A percentile compares a stretch with the other conserved stretches of the same genome.
These are phyloP conservation scores for Malaclemys terrapin DNA, from an alignment of 2,113 vertebrate species.

Conservation along the genomic window DNA sequence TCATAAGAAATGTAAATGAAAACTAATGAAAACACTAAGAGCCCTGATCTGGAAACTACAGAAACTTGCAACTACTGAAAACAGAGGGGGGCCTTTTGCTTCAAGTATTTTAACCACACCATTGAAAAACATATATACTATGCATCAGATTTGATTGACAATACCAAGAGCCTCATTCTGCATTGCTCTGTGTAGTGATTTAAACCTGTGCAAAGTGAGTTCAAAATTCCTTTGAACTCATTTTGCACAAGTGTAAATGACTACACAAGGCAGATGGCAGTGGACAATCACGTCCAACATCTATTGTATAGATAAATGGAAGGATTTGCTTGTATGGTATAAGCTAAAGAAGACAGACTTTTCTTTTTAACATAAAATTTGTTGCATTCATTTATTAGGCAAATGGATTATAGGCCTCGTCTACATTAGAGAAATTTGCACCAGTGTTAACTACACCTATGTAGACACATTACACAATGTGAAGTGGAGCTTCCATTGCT, in stretches of 20 bases:
- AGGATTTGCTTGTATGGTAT: fast-evolving
- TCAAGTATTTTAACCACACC: not conserved
- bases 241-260: not conserved
- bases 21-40: not conserved
- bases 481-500: not conserved
- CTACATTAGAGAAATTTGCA: not conserved
- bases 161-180: not conserved
- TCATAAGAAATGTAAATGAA: not conserved
- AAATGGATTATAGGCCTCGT: not conserved
- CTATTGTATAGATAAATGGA: not conserved
- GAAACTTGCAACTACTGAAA: not conserved
- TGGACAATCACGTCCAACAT: not conserved
- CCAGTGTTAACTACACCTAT: not conserved
- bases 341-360: not conserved
- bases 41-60: not conserved
- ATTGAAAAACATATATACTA: fast-evolving
- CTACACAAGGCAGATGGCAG: not conserved
- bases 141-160: not conserved
- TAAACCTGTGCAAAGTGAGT: not conserved
- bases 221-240: not conserved
- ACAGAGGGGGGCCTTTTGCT: fast-evolving
- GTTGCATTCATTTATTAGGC: not conserved
- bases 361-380: not conserved
- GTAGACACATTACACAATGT: not conserved
- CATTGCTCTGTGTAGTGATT: not conserved